Base-by-base conservation (phyloP, 2,888 invertebrate genomes). In the Girardia tigrina region DNA sequence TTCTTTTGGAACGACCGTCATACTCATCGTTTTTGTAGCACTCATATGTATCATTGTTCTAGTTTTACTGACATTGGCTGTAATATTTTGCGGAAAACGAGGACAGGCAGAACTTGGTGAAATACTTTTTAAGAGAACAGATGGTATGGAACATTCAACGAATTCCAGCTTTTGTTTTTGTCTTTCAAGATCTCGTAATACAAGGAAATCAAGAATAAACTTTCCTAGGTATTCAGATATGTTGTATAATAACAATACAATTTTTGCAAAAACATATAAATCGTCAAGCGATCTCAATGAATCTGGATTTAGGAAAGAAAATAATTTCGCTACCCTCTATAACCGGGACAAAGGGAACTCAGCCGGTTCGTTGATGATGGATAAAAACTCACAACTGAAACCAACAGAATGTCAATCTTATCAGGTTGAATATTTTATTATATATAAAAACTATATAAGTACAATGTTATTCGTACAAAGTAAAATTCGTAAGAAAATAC, bases 41-140 rank as follows among this genome's bases (percentile, higher is more conserved):
- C 73, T 73, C 16, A 73, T 73, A 6, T 73, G 73, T 73, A 42
- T 36, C 12, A 73, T 73, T 6, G 36, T 73, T 8, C 73, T 73
- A 6, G 73, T 73, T 16, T n/a, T 73, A 8, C 26, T 73, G 12
- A 29, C 73, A 8, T 29, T 73, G 29, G 36, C 73, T 20, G 73
- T 73, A 8, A 36, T 29, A 36, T 42, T 73, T 6, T 73, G 73
- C 36, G 73, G 73, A 2, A 73, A 73, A 29, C 28, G 36, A 16
- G 73, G 73, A 8, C 73, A 56, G n/a, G 56, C n/a, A 56, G 56
- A 56, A 56, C n/a, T 56, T n/a, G 23, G 23, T 56, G 56, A 56
- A 56, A 56, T 56, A 8, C 56, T 56, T 56, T 56, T 56, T 56
- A 56, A 56, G 23, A 4, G 23, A 20, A 56, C 20, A 20, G 56